Evolutionary conservation across 2,888 invertebrate species (phyloP).

Genomic region (Hyles lineata): DNA sequence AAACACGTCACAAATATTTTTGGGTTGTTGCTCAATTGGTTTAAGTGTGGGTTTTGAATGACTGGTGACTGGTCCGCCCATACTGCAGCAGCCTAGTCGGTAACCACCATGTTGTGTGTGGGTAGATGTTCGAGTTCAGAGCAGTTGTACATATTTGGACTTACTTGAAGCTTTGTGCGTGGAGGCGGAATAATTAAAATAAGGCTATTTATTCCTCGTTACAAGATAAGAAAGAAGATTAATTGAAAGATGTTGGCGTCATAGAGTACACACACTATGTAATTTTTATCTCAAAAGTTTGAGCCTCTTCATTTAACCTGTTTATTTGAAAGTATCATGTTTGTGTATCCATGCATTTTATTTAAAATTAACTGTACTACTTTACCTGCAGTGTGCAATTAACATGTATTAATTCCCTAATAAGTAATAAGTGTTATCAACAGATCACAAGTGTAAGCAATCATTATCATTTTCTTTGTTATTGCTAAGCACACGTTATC

Average conservation of each 20-base stretch:
- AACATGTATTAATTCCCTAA: too few relatives aligned
- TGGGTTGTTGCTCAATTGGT: slow-evolving; percentile 61
- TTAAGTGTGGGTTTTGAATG: slow-evolving; percentile 62
- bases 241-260: slow-evolving; percentile 17
- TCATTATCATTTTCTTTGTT: not conserved
- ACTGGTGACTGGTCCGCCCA: slow-evolving; percentile 71
- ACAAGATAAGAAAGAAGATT: slow-evolving; percentile 15
- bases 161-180: slow-evolving; percentile 33
- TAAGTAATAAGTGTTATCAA: not conserved
- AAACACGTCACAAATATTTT: slow-evolving; percentile 60
- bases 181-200: slow-evolving; percentile 39
- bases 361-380: too few relatives aligned
- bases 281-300: slow-evolving; percentile 8
- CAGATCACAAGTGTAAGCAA: not conserved
- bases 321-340: too few relatives aligned
- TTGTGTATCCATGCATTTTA: too few relatives aligned
- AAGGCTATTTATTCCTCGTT: slow-evolving; percentile 36
- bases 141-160: slow-evolving; percentile 60
- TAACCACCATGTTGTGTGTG: slow-evolving; percentile 53
- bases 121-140: slow-evolving; percentile 56
- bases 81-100: slow-evolving; percentile 46
- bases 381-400: too few relatives aligned
- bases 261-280: not conserved
- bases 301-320: not conserved
- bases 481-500: not conserved